Evolutionary conservation across 2,797 vertebrate genomes (phyloP).

Genomic region (Sebastes itinus): DNA sequence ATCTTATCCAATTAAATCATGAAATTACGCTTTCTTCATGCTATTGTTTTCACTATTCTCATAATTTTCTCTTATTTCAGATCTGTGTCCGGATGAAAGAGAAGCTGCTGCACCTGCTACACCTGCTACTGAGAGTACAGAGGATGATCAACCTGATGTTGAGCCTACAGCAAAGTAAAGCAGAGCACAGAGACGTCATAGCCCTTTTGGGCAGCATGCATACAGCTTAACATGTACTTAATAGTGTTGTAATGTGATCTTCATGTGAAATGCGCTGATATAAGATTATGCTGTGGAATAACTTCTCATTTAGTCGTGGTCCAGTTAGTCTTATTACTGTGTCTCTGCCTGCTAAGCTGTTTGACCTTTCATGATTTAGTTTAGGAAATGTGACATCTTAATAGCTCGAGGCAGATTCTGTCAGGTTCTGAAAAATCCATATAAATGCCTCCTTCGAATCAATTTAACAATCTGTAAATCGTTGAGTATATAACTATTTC

Average conservation of each 20-base stretch:
- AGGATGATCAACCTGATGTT: constrained; percentile 4
- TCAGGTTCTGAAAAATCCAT: background rate
- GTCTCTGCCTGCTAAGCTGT: background rate
- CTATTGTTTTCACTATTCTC: background rate
- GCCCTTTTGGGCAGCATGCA: background rate
- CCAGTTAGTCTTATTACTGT: background rate
- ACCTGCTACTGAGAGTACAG: constrained; percentile 13
- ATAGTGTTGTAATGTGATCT: constrained; percentile 3
- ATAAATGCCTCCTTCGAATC: background rate
- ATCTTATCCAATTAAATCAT: background rate
- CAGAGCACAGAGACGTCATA: background rate
- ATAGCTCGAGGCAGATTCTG: background rate
- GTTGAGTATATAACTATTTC: constrained; percentile 1
- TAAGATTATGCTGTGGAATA: background rate
- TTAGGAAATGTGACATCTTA: background rate
- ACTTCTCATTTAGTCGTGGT: background rate
- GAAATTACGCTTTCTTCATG: rapidly evolving
- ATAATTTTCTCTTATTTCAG: constrained; percentile 46
- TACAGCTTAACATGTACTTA: constrained; percentile 22
- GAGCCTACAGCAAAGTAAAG: constrained; percentile 29
- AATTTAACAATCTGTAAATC: background rate
- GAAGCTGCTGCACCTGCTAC: background rate
- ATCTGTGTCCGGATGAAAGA: constrained; percentile 70
- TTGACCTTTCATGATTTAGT: background rate
- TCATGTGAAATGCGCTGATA: background rate